Evolutionary conservation across 1,140 invertebrate genomes (phyloP), one percentile per base, ranked within the genome.

Genomic region (Zophobas atratus): DNA sequence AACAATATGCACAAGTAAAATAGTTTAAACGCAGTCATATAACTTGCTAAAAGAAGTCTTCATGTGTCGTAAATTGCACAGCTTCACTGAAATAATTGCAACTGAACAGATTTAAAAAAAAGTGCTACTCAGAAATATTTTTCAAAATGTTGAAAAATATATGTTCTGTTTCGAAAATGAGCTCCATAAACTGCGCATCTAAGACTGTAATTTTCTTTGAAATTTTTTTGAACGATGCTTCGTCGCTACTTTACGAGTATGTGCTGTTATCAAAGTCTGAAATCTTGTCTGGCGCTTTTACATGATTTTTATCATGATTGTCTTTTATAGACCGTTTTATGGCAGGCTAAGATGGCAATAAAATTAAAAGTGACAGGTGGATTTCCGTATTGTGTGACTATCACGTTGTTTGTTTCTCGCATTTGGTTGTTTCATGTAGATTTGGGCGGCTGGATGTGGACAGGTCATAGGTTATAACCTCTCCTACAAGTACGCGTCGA

Each of bases 241-340:
- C 32, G 35, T 6, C 35, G 1, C 20, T 35, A 8, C n/a, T 49
- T 51, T 71, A 35, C 36, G 33, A 20, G 20, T 20, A 20, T 20
- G 70, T 20, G 3, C 33, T 51, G 70, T 55, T 72, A 72, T 72
- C 60, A 67, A 46, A 36, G 39, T 67, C 60, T 67, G 60, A 67
- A 43, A 67, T 67, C 60, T 41, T 67, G 60, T 67, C 36, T 55
- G 70, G 70, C n/a, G 70, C 6, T 72, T 55, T 72, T 72, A 51
- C 46, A 72, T 35, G 51, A 72, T 53, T 72, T 53, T 53, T 38
- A 73, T 55, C 55, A 35, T 20, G 71, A 73, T 73, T 73, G 49
- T 48, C 71, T 73, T 73, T 73, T 73, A 73, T 56, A 73, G 71
- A 34, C 71, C 71, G 39, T 55, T 73, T 73, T 73, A 73, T 56